These are phyloP conservation scores for Kryphioiulus occultus DNA, from an alignment of 2,888 invertebrate genomes.

Conservation along the genomic window DNA sequence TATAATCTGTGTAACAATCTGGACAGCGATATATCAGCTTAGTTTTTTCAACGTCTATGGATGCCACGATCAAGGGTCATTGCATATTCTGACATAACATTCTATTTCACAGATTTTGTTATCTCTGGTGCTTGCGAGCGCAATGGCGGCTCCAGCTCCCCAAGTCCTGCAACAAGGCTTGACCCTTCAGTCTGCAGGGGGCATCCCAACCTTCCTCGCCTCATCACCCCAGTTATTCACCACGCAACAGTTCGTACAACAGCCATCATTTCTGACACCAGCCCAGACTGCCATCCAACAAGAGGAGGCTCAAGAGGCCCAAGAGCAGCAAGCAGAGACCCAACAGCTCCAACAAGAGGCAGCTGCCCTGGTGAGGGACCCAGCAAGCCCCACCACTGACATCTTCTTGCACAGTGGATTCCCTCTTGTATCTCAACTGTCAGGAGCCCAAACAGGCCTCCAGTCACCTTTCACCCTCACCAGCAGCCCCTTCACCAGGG, in stretches of 20 bases:
- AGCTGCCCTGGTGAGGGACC: conserved; percentile 39
- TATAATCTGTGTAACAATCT: too few species aligned
- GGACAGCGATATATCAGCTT: too few species aligned
- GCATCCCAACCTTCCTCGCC: conserved; percentile 41
- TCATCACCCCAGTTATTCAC: conserved; percentile 21
- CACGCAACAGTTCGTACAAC: conserved; percentile 38
- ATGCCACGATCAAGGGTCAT: too few species aligned
- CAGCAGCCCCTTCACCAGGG: conserved; percentile 32
- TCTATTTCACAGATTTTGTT: conserved; percentile 39
- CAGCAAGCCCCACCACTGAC: conserved; percentile 47
- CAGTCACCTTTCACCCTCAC: conserved; percentile 41
- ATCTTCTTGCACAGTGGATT: conserved; percentile 50
- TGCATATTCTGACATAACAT: not conserved
- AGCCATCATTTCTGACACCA: not conserved
- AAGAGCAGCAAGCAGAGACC: not conserved
- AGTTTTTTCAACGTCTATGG: too few species aligned
- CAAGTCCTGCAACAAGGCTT: not conserved
- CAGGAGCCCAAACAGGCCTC: conserved; percentile 37
- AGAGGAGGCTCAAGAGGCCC: conserved; percentile 25
- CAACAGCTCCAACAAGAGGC: not conserved
- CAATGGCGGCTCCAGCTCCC: conserved; percentile 43
- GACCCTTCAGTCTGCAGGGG: conserved; percentile 12
- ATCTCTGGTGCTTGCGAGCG: conserved; percentile 37
- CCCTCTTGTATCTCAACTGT: conserved; percentile 33
- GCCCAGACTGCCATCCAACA: conserved; percentile 3